These are phyloP conservation scores for Alfaro cultratus DNA, from an alignment of 2,797 vertebrate genomes.

Conservation along the genomic window DNA sequence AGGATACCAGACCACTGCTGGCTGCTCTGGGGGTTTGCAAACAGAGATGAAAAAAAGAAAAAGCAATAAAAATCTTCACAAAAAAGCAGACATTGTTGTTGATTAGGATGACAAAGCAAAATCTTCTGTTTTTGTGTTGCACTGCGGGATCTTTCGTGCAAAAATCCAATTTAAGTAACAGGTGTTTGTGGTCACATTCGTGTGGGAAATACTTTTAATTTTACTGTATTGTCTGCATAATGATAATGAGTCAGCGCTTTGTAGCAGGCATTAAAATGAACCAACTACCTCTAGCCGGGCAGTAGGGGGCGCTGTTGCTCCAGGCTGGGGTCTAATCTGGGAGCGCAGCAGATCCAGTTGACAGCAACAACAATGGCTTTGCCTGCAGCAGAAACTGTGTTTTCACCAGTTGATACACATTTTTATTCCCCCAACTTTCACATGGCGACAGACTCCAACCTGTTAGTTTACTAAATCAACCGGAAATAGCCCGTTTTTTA, in stretches of 20 bases:
- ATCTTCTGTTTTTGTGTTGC: conserved; percentile 10
- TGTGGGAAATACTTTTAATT: neutral
- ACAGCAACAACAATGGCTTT: conserved; percentile 69
- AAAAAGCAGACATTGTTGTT: conserved; percentile 1
- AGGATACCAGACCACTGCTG: conserved; percentile 31
- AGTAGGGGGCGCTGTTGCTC: conserved; percentile 81
- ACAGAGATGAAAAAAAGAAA: conserved; percentile 7
- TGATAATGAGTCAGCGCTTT: conserved; percentile 71
- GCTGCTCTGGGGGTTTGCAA: conserved; percentile 14
- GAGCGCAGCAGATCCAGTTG: conserved; percentile 55
- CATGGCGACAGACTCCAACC: conserved; percentile 32
- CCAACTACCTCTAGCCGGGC: conserved; percentile 26
- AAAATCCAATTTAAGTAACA: neutral
- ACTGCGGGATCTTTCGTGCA: neutral
- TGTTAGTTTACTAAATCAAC: conserved; percentile 52
- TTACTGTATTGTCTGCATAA: conserved; percentile 34
- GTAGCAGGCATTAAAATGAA: conserved; percentile 1
- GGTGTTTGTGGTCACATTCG: conserved; percentile 9
- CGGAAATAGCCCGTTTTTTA: conserved; percentile 42
- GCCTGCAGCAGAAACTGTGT: conserved; percentile 57
- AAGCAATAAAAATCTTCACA: conserved; percentile 9
- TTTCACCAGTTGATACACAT: conserved; percentile 52
- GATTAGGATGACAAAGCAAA: conserved; percentile 52
- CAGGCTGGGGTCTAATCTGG: conserved; percentile 43
- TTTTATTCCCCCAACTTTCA: conserved; percentile 47